Percentiles rank a stretch among this genome's conserved stretches.
phyloP scores from a whole-genome alignment of 2,797 vertebrate species.

The Acipenser ruthenus region DNA sequence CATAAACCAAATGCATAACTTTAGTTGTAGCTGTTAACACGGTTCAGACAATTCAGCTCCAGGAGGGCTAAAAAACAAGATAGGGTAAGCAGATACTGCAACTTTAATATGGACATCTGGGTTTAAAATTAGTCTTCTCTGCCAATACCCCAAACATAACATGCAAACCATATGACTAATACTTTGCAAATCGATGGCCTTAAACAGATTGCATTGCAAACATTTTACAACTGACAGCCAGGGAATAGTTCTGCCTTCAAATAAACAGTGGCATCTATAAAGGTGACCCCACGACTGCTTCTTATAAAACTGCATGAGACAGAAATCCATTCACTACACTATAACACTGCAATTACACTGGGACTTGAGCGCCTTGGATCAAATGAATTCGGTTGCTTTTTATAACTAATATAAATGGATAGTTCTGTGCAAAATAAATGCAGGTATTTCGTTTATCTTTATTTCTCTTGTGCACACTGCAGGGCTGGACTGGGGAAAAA shows the following conservation, averaged over 20 bases:
- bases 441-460: constrained; percentile 64
- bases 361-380: constrained; percentile 64
- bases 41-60: constrained; percentile 58
- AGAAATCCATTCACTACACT: constrained; percentile 75
- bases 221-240: constrained; percentile 64
- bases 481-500: constrained; percentile 49
- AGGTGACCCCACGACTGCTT: constrained; percentile 70
- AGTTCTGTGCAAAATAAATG: constrained; percentile 66
- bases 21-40: constrained; percentile 61
- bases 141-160: constrained; percentile 63
- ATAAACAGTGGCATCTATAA: constrained; percentile 70
- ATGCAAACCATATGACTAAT: constrained; percentile 59
- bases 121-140: constrained; percentile 75
- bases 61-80: constrained; percentile 54
- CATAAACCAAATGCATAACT: constrained; percentile 38
- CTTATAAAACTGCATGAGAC: constrained; percentile 74
- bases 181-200: constrained; percentile 65
- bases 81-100: constrained; percentile 64
- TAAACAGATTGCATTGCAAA: constrained; percentile 68
- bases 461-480: constrained; percentile 39
- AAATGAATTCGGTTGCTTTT: constrained; percentile 75
- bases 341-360: constrained; percentile 73
- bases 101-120: constrained; percentile 71
- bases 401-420: constrained; percentile 73
- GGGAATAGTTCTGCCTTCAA: constrained; percentile 64